Conservation (phyloP, 2,797 vertebrate genomes). For the Crax fasciolata region DNA sequence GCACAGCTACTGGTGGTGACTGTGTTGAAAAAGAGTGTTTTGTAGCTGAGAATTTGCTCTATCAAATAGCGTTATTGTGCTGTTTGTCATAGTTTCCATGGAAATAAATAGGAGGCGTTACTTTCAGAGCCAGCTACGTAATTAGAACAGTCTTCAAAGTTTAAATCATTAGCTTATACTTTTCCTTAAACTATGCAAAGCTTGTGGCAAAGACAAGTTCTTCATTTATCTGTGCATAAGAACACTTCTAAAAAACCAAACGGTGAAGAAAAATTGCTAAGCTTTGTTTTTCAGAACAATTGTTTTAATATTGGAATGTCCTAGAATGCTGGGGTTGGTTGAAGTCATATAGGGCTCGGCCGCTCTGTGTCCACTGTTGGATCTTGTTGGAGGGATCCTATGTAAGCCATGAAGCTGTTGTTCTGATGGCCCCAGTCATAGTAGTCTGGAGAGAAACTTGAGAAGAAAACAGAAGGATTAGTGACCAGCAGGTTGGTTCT, state of each 20-base stretch:
- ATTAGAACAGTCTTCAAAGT: slow-evolving; percentile 65
- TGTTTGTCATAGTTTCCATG: neutral
- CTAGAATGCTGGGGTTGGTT: neutral
- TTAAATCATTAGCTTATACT: slow-evolving; percentile 75
- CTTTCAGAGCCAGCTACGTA: neutral
- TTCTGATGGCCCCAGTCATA: slow-evolving; percentile 91
- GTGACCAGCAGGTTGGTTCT: neutral
- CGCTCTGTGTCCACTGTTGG: slow-evolving; percentile 82
- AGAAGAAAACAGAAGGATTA: slow-evolving; percentile 11
- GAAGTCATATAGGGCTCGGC: slow-evolving; percentile 82
- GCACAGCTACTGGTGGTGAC: neutral
- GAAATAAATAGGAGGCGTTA: neutral
- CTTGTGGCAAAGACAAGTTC: slow-evolving; percentile 62
- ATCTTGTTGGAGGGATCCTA: slow-evolving; percentile 85
- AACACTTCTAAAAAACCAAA: slow-evolving; percentile 57
- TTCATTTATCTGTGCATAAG: slow-evolving; percentile 53
- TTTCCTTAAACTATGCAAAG: slow-evolving; percentile 66
- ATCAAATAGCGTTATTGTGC: neutral
- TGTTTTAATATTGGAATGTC: slow-evolving; percentile 47
- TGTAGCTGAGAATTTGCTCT: neutral
- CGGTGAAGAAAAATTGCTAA: slow-evolving; percentile 40
- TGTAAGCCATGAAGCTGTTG: slow-evolving; percentile 88
- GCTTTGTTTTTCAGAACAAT: slow-evolving; percentile 37
- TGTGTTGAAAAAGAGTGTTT: neutral
- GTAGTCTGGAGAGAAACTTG: slow-evolving; percentile 90